Conservation (phyloP, 1,140 invertebrate species). For the Amphibalanus amphitrite region DNA sequence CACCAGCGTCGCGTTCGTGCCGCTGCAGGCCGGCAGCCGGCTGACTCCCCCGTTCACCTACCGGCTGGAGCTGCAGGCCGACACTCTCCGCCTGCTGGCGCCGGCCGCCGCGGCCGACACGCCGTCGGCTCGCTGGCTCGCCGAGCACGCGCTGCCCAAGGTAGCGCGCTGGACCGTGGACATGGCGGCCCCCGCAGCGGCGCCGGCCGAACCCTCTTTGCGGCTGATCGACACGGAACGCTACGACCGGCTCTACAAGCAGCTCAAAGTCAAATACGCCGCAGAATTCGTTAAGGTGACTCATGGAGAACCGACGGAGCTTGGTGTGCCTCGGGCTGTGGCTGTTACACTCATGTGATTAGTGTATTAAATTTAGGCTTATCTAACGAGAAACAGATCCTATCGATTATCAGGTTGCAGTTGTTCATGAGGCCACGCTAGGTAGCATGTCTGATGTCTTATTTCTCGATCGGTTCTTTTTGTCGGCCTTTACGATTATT, state of each 20-base stretch:
- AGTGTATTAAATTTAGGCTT: background rate
- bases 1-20: background rate
- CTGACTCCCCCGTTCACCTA: background rate
- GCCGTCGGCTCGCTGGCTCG: background rate
- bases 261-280: constrained; percentile 63
- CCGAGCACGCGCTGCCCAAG: background rate
- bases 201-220: constrained; percentile 34
- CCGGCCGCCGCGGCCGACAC: background rate
- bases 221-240: constrained; percentile 43
- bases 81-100: background rate
- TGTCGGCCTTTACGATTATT: too few species aligned
- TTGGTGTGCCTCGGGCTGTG: background rate
- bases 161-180: background rate
- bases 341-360: background rate
- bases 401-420: background rate
- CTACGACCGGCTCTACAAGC: constrained; percentile 52
- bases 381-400: background rate
- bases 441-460: too few species aligned
- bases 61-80: background rate
- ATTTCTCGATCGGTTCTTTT: too few species aligned
- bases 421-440: too few species aligned
- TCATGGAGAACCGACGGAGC: constrained; percentile 2
- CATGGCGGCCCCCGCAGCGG: background rate
- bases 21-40: background rate
- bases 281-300: constrained; percentile 44